Evolutionary conservation across 1,140 invertebrate genomes (phyloP).

Genomic region (Aricia agestis): DNA sequence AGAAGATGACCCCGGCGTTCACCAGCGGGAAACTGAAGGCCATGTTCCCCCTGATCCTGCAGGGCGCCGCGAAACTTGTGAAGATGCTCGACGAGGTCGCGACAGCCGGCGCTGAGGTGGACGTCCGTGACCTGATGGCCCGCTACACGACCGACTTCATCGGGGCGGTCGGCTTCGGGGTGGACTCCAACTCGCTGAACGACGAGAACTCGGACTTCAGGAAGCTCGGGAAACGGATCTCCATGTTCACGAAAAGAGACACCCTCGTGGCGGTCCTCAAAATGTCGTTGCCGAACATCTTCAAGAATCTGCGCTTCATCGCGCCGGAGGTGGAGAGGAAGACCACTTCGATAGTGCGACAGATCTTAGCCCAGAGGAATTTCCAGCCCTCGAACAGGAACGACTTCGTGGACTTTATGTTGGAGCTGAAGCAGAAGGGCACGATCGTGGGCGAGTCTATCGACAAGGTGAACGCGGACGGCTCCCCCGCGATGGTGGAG

Average conservation of each 20-base stretch:
- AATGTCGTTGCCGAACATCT: neutral
- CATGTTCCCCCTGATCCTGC: slow-evolving; percentile 61
- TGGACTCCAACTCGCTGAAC: slow-evolving; percentile 17
- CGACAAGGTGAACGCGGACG: slow-evolving; percentile 25
- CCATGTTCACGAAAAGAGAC: slow-evolving; percentile 10
- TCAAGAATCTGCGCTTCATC: neutral
- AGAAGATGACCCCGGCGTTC: slow-evolving; percentile 75
- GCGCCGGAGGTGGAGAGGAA: too few species aligned
- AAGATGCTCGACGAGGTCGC: neutral
- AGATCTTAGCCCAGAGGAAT: slow-evolving; percentile 30
- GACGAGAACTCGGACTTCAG: slow-evolving; percentile 26
- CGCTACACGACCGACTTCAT: slow-evolving; percentile 29
- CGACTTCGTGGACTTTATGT: slow-evolving; percentile 38
- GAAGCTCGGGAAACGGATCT: slow-evolving; percentile 25
- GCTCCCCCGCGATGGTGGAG: slow-evolving; percentile 29
- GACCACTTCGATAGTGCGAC: too few species aligned
- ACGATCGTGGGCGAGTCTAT: slow-evolving; percentile 30
- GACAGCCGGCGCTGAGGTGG: slow-evolving; percentile 3
- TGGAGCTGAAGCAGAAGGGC: slow-evolving; percentile 34
- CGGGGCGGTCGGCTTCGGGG: slow-evolving; percentile 25
- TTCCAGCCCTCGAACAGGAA: slow-evolving; percentile 31
- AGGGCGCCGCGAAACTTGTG: neutral
- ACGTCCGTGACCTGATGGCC: slow-evolving; percentile 25
- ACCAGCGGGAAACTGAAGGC: slow-evolving; percentile 72
- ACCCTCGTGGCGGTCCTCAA: slow-evolving; percentile 11